phyloP scores from a whole-genome alignment of 2,888 invertebrate genomes.

The Lymantria dispar region DNA sequence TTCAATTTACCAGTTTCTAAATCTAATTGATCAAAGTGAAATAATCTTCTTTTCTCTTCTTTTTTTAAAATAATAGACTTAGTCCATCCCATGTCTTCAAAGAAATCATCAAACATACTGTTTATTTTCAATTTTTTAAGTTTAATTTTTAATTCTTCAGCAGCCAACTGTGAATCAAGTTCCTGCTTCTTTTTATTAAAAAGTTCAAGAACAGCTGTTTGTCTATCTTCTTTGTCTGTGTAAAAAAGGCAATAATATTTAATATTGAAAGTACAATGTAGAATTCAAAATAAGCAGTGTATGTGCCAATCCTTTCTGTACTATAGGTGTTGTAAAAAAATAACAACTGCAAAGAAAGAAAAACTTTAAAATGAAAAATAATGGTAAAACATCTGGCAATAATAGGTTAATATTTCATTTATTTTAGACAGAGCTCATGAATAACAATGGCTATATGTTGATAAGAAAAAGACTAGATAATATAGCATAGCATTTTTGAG shows the following conservation, averaged over 20 bases:
- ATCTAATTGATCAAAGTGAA: constrained; percentile 66
- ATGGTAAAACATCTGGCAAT: no score
- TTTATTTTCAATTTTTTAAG: constrained; percentile 61
- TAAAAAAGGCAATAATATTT: constrained; percentile 3
- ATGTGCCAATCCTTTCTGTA: no score
- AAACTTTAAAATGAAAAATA: no score
- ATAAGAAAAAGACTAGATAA: no score
- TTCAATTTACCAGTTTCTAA: constrained; percentile 66
- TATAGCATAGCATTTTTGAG: no score
- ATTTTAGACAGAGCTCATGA: no score
- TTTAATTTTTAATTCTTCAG: constrained; percentile 56
- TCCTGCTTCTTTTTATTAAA: constrained; percentile 64
- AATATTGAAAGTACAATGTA: background rate
- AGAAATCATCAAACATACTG: constrained; percentile 61
- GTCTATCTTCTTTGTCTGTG: constrained; percentile 60
- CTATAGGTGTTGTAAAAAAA: no score
- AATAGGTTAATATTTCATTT: no score
- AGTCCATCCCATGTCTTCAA: constrained; percentile 69
- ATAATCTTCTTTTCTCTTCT: constrained; percentile 47
- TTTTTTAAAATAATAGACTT: constrained; percentile 51
- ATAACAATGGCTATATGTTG: no score
- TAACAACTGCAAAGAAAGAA: no score
- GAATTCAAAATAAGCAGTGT: no score
- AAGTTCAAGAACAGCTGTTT: constrained; percentile 51
- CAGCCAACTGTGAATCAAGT: constrained; percentile 46